Evolutionary conservation across 53 echinoderm and acorn worm species (phyloP), one percentile per base, ranked within the genome.

Genomic region (Luidia sarsii): DNA sequence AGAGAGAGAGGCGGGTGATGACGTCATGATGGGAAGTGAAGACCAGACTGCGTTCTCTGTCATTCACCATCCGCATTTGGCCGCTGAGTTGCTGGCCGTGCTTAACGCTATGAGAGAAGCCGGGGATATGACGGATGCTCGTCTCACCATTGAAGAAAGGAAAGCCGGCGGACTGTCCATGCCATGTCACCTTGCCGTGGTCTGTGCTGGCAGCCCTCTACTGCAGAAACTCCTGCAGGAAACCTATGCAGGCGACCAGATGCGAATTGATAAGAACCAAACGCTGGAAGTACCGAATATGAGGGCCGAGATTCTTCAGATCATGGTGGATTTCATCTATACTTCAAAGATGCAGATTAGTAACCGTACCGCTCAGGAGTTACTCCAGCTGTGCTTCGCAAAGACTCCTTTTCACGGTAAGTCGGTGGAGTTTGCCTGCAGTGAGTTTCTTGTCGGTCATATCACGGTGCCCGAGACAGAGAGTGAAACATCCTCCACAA

Each of bases 181-280:
- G 0, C 84, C 65, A 7, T 92, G 99, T 32, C 99, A 97, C 50
- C 86, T 85, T 33, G 89, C 91, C 15, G 82, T 97, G 36, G 60
- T 97, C 21, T 91, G 91, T 11, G 99, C 99, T 4, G 99, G 99
- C n/a, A 97, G 99, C 64, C 99, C 99, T 3, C 70, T 85, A 28
- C 68, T 94, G 57, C 37, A 72, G 30, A 67, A 86, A 36, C 50
- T 64, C 28, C 64, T 97, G 18, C 79, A 81, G 21, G 50, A 55
- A 48, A 53, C 79, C 48, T 64, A 84, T 53, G 75, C 45, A 8
- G 88, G 81, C 33, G 55, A 36, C 7, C 54, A 55, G 15, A 54
- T 39, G 28, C 82, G 48, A 8, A 36, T 30, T 11, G 48, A 83
- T 34, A 81, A 81, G 33, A 54, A 34, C 29, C 63, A 41, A 27